These are phyloP conservation scores for Microctonus hyperodae DNA, from an alignment of 2,888 invertebrate genomes.

Conservation along the genomic window DNA sequence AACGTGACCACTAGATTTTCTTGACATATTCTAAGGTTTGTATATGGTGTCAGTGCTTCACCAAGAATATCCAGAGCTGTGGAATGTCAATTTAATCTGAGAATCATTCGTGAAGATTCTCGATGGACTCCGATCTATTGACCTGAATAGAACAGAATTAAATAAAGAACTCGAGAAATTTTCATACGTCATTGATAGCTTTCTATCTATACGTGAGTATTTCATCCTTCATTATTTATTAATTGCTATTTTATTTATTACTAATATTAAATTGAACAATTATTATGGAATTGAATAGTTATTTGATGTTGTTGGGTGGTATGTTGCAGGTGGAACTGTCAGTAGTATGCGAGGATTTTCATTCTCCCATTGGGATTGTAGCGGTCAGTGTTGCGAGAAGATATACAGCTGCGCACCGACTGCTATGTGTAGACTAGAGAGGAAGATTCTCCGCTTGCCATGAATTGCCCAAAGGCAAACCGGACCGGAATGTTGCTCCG, in stretches of 20 bases:
- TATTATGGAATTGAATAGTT: neutral
- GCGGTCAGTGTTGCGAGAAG: neutral
- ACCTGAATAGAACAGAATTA: neutral
- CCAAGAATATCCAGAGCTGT: neutral
- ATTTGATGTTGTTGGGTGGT: neutral
- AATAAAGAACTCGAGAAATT: neutral
- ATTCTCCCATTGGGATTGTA: neutral
- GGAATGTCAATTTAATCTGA: neutral
- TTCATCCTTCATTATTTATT: neutral
- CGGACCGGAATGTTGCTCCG: constrained; percentile 41
- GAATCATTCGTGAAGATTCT: neutral
- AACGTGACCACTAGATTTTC: neutral
- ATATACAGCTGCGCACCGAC: neutral
- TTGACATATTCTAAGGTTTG: neutral
- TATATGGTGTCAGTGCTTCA: neutral
- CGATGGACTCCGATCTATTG: neutral
- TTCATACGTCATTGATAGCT: neutral
- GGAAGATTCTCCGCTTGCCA: constrained; percentile 34
- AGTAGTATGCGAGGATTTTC: neutral
- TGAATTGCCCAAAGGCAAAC: constrained; percentile 43
- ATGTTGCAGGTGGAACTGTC: neutral
- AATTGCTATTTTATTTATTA: neutral
- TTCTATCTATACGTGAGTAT: neutral
- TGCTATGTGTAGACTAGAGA: neutral
- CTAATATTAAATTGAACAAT: neutral